phyloP scores from a whole-genome alignment of 2,113 vertebrate genomes.

The Montifringilla adamsi region DNA sequence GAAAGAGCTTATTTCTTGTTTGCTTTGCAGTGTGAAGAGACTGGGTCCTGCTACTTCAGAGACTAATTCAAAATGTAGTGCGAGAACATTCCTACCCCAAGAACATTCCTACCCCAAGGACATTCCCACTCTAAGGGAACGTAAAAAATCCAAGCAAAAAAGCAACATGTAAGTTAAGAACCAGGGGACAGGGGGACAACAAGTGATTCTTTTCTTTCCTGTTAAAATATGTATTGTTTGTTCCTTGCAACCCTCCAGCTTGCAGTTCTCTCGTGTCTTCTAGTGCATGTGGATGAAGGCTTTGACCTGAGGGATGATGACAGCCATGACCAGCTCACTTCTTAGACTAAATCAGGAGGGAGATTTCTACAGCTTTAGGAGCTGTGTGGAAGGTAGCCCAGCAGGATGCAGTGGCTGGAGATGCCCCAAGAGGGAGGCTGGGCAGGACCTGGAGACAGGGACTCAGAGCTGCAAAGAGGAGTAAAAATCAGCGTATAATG shows the following conservation, averaged over 20 bases:
- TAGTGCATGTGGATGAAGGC: not conserved
- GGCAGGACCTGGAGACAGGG: not conserved
- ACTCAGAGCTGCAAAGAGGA: not conserved
- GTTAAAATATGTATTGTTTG: not conserved
- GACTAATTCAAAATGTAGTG: not conserved
- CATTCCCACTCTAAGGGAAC: not conserved
- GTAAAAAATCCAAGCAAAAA: not conserved
- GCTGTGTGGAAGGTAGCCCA: not conserved
- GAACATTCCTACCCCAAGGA: not conserved
- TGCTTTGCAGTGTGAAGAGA: not conserved
- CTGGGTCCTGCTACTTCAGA: not conserved
- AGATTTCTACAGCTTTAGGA: not conserved
- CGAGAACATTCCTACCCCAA: not conserved
- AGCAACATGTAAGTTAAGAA: not conserved
- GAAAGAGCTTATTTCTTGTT: not conserved
- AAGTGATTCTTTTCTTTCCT: not conserved
- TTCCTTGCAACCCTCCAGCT: not conserved
- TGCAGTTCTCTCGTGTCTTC: not conserved
- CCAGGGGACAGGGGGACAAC: not conserved
- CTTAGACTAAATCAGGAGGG: not conserved
- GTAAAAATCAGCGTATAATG: not conserved
- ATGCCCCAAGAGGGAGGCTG: not conserved
- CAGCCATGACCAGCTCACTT: not conserved
- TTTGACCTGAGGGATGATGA: not conserved
- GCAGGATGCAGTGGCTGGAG: not conserved